Base-by-base conservation (phyloP, 2,113 vertebrate genomes). In the Alces alces region DNA sequence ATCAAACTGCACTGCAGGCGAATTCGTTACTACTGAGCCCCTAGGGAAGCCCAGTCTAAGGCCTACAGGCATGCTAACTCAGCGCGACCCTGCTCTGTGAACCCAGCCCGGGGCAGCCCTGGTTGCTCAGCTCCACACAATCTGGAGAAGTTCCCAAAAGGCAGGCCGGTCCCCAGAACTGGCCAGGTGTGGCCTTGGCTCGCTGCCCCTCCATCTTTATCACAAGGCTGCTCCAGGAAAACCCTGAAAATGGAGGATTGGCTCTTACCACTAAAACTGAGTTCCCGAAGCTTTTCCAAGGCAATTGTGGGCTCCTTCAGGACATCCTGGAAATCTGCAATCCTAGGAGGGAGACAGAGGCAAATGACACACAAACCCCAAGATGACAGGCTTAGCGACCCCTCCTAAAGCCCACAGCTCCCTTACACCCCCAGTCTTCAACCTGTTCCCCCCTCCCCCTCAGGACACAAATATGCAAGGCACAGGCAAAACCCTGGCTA, bases 281-380 rank as follows among this genome's bases (percentile, higher is more conserved):
- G 99, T 50, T 99, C 99, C 43, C 99, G 99, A 19, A 99, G 99
- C 52, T 99, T 99, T 96, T 98, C 97, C 98, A 99, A 95, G 82
- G 99, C 98, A 39, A 99, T 99, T 23, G 97, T 99, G 92, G 99
- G 99, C 94, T 99, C 99, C 78, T 99, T 98, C 90, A 99, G 98
- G 57, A 99, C 98, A 47, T 99, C 99, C 96, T 99, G 99, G 97
- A 99, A 99, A 96, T 99, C 99, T 96, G 99, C 99, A 98, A 99
- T 99, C 98, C 99, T 99, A 91, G 23, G 28, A 60, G 9, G 33
- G n/a, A 76, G 60, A 30, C 28, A 28, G 36, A 86, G 50, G 66
- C 36, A 82, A 52, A 79, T 83, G 61, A 80, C 47, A 13, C 23
- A 86, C 28, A 76, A 25, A 83, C 8, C 15, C 30, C 16, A 89